Conservation (phyloP, 1,140 invertebrate genomes). For the Drosophila dunni region DNA sequence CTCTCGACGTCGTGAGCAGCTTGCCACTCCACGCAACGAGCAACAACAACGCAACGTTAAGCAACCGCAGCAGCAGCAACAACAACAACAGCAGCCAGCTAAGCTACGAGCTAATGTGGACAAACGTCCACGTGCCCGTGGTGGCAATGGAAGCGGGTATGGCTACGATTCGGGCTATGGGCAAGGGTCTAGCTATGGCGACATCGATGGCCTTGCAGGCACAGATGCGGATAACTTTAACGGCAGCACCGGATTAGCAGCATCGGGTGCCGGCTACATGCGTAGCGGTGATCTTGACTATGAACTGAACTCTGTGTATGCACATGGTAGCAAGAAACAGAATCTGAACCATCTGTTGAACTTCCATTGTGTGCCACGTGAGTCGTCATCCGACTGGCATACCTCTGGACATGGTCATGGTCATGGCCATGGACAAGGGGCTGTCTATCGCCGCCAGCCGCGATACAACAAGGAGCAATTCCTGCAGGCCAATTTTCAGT, state of each 20-base stretch:
- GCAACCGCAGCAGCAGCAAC: constrained; percentile 47
- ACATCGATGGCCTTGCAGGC: constrained; percentile 48
- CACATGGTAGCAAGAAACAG: constrained; percentile 94
- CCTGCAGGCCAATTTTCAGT: constrained; percentile 97
- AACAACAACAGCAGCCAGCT: constrained; percentile 55
- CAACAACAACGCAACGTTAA: constrained; percentile 57
- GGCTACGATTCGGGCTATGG: constrained; percentile 25
- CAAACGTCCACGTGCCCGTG: constrained; percentile 74
- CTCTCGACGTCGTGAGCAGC: constrained; percentile 75
- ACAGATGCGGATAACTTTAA: constrained; percentile 53
- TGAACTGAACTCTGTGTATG: constrained; percentile 92
- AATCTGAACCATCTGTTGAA: constrained; percentile 97
- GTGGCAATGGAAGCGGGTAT: constrained; percentile 28
- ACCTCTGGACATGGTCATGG: constrained; percentile 45
- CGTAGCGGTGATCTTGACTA: constrained; percentile 85
- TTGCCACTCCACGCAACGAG: constrained; percentile 68
- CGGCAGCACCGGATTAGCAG: constrained; percentile 72
- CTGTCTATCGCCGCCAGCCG: constrained; percentile 85
- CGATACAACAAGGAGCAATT: constrained; percentile 96
- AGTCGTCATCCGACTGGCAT: constrained; percentile 69
- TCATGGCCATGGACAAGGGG: constrained; percentile 59
- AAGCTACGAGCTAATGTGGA: constrained; percentile 80
- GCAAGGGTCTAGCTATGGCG: constrained; percentile 30
- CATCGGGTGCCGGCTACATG: constrained; percentile 48
- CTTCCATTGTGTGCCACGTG: constrained; percentile 90